These are phyloP conservation scores for Aviceda subcristata DNA, from an alignment of 2,113 vertebrate species.

Conservation along the genomic window DNA sequence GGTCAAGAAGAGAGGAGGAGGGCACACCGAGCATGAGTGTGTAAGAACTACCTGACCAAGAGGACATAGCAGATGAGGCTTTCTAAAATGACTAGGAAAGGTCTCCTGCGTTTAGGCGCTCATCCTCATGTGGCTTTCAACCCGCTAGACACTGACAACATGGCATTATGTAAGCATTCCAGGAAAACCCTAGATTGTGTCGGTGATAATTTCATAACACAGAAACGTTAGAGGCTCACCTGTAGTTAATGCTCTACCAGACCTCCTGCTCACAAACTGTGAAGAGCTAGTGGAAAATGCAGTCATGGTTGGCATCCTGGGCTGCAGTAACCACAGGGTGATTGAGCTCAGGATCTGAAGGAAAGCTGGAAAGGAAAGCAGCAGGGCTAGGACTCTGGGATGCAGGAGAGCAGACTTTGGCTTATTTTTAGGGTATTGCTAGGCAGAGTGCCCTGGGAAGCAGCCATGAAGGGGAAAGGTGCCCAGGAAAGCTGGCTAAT, in stretches of 20 bases:
- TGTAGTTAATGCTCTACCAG: not conserved
- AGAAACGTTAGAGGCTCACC: not conserved
- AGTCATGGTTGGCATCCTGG: not conserved
- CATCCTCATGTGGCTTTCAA: not conserved
- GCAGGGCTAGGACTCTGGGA: not conserved
- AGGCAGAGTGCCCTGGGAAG: constrained; percentile 19
- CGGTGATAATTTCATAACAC: not conserved
- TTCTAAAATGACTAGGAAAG: not conserved
- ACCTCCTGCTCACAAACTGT: not conserved
- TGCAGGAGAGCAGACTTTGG: not conserved
- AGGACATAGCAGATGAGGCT: not conserved
- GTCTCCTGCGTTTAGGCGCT: not conserved
- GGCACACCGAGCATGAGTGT: not conserved
- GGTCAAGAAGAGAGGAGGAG: not conserved
- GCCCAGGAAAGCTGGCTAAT: constrained; percentile 21
- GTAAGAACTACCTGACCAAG: not conserved
- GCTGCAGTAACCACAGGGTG: not conserved
- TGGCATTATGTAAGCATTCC: not conserved
- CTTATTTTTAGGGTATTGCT: constrained; percentile 35
- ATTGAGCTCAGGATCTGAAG: not conserved
- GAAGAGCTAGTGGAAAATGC: not conserved
- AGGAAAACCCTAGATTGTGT: not conserved
- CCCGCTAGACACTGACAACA: not conserved
- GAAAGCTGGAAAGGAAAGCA: not conserved
- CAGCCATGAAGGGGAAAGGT: constrained; percentile 14